Conservation (phyloP, 2,113 vertebrate genomes). For the Psammodynastes pulverulentus region DNA sequence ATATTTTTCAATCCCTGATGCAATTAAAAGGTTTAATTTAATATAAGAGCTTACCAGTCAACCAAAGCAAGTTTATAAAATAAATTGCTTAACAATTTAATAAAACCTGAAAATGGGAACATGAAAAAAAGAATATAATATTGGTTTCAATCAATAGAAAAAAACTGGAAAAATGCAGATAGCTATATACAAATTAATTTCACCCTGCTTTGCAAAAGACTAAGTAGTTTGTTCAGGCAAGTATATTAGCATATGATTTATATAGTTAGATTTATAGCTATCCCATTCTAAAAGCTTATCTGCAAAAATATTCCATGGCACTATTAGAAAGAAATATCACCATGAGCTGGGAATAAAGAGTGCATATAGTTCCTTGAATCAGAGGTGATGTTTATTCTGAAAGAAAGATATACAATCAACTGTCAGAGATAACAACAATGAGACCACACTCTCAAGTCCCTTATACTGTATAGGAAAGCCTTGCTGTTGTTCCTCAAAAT, state of each 20-base stretch:
- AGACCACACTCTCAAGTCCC: not conserved
- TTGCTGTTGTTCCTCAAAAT: not conserved
- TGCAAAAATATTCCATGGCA: not conserved
- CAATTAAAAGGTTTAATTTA: not conserved
- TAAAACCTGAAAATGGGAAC: not conserved
- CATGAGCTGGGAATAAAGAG: not conserved
- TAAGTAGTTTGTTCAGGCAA: not conserved
- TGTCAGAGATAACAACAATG: not conserved
- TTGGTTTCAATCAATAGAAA: not conserved
- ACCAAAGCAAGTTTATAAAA: not conserved
- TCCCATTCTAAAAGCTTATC: not conserved
- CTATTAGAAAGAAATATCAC: not conserved
- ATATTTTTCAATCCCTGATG: not conserved
- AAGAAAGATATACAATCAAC: not conserved
- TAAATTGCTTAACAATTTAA: not conserved
- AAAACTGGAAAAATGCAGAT: not conserved
- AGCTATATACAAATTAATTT: not conserved
- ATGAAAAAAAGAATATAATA: not conserved
- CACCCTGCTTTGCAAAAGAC: not conserved
- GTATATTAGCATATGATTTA: not conserved
- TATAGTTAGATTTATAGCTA: not conserved
- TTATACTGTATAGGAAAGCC: not conserved
- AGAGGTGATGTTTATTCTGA: not conserved
- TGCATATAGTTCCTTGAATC: not conserved
- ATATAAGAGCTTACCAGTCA: not conserved